phyloP scores from a whole-genome alignment of 2,888 invertebrate species.

The Agriotes lineatus region DNA sequence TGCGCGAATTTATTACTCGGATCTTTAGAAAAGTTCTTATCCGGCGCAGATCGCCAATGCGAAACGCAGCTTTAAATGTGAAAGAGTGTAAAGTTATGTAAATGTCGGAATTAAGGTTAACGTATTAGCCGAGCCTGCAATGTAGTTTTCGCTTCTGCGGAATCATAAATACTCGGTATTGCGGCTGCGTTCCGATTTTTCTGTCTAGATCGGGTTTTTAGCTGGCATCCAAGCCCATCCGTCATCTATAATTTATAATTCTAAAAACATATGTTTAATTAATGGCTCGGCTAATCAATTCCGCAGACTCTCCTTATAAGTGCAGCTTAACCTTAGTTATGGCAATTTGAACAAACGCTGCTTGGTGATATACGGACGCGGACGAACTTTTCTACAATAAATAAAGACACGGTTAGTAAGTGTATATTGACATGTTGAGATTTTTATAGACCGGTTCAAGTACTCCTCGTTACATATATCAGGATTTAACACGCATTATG shows the following conservation, averaged over 20 bases:
- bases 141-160: conserved; percentile 24
- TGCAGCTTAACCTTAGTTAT: conserved; percentile 27
- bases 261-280: conserved; percentile 43
- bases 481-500: conserved; percentile 35
- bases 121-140: conserved; percentile 26
- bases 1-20: conserved; percentile 25
- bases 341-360: conserved; percentile 25
- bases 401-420: conserved; percentile 16
- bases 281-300: conserved; percentile 37
- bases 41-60: conserved; percentile 16
- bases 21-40: conserved; percentile 22
- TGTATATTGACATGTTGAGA: conserved; percentile 32
- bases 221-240: conserved; percentile 27
- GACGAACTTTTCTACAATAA: conserved; percentile 10
- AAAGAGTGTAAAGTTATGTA: conserved; percentile 31
- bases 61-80: conserved; percentile 25
- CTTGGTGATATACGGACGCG: conserved; percentile 6
- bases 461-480: conserved; percentile 35
- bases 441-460: conserved; percentile 32
- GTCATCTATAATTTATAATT: conserved; percentile 36
- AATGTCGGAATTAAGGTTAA: conserved; percentile 36
- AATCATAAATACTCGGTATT: conserved; percentile 31
- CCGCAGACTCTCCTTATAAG: conserved; percentile 32
- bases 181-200: conserved; percentile 25
- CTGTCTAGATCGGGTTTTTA: conserved; percentile 25